Base-by-base conservation (phyloP, 1,140 invertebrate species). In the Drosophila subpulchrella region DNA sequence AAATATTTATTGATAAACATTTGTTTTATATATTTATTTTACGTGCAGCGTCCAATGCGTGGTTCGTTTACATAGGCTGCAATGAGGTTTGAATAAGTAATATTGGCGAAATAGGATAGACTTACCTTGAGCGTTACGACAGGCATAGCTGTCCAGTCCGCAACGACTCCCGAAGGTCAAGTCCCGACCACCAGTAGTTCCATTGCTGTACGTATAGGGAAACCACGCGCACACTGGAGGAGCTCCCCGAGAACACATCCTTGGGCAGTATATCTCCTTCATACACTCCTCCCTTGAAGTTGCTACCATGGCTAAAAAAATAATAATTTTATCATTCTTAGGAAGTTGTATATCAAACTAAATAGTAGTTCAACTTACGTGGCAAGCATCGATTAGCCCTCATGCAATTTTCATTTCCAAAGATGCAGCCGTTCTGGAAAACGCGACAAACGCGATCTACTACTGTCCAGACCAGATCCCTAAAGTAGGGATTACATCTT, bases 391-490 rank as follows among this genome's bases (percentile, higher is more conserved):
- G 63, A 36, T 82, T 82, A 5, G 41, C 55, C 11, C 79, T 61
- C 46, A 41, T 48, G 10, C 80, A 82, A 39, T 82, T 82, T 8
- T 51, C 75, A 15, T 57, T 68, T 6, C 46, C 44, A 41, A 82
- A 82, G 2, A 82, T 36, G 17, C 80, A 82, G 1, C 75, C 75
- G 39, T 82, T 82, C 11, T 82, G 79, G 17, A 65, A 83, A 15
- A 82, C 68, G 0, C 80, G 75, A 30, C 80, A 82, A 4, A 15
- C 41, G 0, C 59, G 50, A 11, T 61, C 51, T 1, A 70, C 70
- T 12, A 78, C 59, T 34, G 68, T 51, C 61, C 62, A 82, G 6
- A 82, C 80, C 8, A 67, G 46, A 20, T 65, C 56, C 41, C 58
- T 70, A 15, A 53, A 50, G 38, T 75, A 82, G 8, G 80, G 79